Percentiles rank a stretch among this genome's conserved stretches.
Conservation (phyloP, 2,113 vertebrate genomes). For the Heterocephalus glaber region DNA sequence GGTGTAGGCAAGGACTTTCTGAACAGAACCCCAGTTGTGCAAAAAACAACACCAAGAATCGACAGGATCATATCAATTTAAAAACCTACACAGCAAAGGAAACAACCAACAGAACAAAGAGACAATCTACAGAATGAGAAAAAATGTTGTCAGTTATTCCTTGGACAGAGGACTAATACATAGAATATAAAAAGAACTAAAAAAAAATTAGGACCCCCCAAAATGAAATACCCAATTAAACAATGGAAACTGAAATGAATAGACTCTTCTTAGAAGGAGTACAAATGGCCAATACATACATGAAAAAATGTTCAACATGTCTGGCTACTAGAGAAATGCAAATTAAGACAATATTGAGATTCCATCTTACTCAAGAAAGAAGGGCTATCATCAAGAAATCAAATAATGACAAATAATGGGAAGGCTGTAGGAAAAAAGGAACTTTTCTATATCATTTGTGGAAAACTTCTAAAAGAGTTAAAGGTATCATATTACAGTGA, state of each 20-base stretch:
- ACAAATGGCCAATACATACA: neutral
- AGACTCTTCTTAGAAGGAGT: neutral
- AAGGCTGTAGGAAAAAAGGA: neutral
- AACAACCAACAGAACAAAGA: neutral
- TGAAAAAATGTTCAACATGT: neutral
- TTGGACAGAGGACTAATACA: neutral
- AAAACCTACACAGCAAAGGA: neutral
- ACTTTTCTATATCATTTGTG: neutral
- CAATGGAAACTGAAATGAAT: neutral
- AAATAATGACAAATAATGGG: neutral
- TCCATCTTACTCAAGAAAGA: neutral
- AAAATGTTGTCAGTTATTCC: neutral
- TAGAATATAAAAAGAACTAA: neutral
- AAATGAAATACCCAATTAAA: neutral
- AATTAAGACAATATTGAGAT: neutral
- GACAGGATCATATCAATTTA: neutral
- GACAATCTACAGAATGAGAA: neutral
- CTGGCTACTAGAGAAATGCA: neutral
- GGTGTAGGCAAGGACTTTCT: neutral
- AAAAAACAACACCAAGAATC: neutral
- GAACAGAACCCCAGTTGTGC: neutral
- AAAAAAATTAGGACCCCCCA: neutral
- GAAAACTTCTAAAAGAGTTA: neutral
- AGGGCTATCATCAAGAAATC: neutral
- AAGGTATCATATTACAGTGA: neutral